Conservation (phyloP, 2,888 invertebrate species). For the Keiferia lycopersicella region DNA sequence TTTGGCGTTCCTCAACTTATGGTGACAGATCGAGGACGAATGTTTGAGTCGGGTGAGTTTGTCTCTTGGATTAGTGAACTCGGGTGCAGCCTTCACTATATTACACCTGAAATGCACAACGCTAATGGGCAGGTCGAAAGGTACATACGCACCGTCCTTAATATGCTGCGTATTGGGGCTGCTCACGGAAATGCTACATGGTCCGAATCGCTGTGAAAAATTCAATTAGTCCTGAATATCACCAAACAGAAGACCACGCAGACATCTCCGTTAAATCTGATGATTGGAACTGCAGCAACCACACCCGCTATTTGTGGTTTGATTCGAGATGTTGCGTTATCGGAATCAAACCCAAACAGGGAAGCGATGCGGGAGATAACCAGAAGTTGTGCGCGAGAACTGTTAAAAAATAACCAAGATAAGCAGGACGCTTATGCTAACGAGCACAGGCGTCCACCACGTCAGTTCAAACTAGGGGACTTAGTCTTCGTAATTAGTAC, state of each 20-base stretch:
- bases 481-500: constrained; percentile 33
- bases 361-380: not conserved
- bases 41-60: constrained; percentile 22
- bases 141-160: constrained; percentile 31
- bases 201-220: constrained; percentile 25
- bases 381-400: not conserved
- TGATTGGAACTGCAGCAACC: constrained; percentile 28
- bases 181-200: not conserved
- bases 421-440: not conserved
- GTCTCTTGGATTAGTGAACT: constrained; percentile 21
- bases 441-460: not conserved
- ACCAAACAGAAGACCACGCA: constrained; percentile 27
- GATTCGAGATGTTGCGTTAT: not conserved
- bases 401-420: not conserved
- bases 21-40: constrained; percentile 13
- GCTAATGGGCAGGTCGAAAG: constrained; percentile 32
- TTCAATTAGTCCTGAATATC: constrained; percentile 30
- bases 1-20: constrained; percentile 11
- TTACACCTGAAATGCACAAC: constrained; percentile 32
- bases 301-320: constrained; percentile 16
- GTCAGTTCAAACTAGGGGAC: constrained; percentile 23
- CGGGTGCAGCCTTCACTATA: constrained; percentile 29
- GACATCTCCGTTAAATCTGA: constrained; percentile 28
- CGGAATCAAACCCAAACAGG: not conserved
- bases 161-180: constrained; percentile 14